Evolutionary conservation across 2,888 invertebrate species (phyloP).

Genomic region (Rhagonycha fulva): DNA sequence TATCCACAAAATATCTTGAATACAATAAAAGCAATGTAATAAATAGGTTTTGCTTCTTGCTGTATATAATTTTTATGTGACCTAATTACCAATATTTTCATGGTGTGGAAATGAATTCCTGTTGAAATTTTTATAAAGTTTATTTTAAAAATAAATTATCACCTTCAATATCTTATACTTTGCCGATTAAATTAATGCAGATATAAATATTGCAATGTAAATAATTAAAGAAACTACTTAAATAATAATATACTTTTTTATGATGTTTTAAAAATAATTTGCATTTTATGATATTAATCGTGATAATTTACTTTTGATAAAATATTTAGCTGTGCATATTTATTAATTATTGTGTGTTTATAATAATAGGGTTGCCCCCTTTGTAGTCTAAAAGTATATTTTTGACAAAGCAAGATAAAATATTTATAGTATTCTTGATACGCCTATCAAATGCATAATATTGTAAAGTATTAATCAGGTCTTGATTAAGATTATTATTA

Average conservation of each 20-base stretch:
- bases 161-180: conserved; percentile 5
- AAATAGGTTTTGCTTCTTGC: conserved; percentile 22
- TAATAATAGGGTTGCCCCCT: conserved; percentile 42
- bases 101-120: conserved; percentile 32
- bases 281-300: conserved; percentile 7
- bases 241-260: not conserved
- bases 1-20: not conserved
- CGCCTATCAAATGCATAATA: conserved; percentile 48
- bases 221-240: not conserved
- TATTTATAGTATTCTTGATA: conserved; percentile 53
- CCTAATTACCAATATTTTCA: conserved; percentile 23
- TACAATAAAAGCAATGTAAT: conserved; percentile 1
- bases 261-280: not conserved
- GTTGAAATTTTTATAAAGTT: conserved; percentile 36
- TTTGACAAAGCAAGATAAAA: conserved; percentile 49
- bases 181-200: not conserved
- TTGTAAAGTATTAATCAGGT: conserved; percentile 46
- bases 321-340: conserved; percentile 38
- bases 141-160: conserved; percentile 32
- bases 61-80: conserved; percentile 27
- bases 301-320: conserved; percentile 27
- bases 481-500: conserved; percentile 27
- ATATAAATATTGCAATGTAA: not conserved
- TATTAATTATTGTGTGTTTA: conserved; percentile 34
- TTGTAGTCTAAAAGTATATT: conserved; percentile 53